Evolutionary conservation across 2,888 invertebrate genomes (phyloP), one percentile per base, ranked within the genome.

Genomic region (Blastobasis lacticolella): DNA sequence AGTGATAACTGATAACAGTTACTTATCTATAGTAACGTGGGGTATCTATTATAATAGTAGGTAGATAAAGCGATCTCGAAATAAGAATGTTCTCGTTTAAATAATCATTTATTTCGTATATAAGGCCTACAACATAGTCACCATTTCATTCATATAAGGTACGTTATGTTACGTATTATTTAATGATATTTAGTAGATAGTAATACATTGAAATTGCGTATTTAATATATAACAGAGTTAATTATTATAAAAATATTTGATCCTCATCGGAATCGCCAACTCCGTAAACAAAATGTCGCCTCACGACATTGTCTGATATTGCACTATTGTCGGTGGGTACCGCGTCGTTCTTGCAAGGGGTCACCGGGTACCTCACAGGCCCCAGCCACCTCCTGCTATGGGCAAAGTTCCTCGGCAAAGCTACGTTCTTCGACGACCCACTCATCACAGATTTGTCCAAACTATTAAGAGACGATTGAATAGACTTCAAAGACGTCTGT

Each of bases 311-410:
- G 54, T 77, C 78, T 45, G 64, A 64, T 44, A 80, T 78, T 76
- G 77, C 80, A 76, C 77, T 71, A 37, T 65, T 57, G 40, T 70
- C 71, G 52, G 68, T 63, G 52, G 63, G 49, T 48, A 63, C 60
- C 58, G 70, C 75, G 51, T 69, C 80, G 57, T 84, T 87, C 64
- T 91, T 91, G 51, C 91, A 88, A 45, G 92, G 92, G 40, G 92
- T 92, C 5, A 92, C 92, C 4, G 92, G 92, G 71, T 92, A 92
- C 58, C 88, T 77, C 0, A 92, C 91, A 23, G 91, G 92, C 0
- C 92, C 92, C 48, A 89, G 64, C 91, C 91, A 92, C 58, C 87
- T 88, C 59, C 92, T 79, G 53, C 92, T 87, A 43, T 91, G 69
- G 1, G 90, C 91, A 62, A 90, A 88, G 65, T 90, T 90, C 54